Conservation (phyloP, 2,888 invertebrate genomes). For the Andrena chrysosceles region DNA sequence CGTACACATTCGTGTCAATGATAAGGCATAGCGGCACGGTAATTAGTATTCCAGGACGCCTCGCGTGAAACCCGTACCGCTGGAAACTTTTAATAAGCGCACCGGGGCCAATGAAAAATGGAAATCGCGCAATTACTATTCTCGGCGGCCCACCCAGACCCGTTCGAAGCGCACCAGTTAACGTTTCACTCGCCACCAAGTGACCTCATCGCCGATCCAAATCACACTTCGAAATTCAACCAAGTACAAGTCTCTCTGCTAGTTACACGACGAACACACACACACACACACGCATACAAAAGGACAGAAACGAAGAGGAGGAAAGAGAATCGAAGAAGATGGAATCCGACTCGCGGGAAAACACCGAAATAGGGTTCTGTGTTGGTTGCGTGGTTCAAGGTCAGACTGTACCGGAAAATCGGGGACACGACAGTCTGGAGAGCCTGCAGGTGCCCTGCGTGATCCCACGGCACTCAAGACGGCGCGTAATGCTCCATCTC, state of each 20-base stretch:
- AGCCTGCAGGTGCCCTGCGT: conserved; percentile 62
- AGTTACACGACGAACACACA: background rate
- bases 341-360: background rate
- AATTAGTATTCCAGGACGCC: conserved; percentile 62
- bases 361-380: background rate
- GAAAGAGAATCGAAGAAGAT: background rate
- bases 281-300: too few relatives aligned
- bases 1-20: conserved; percentile 54
- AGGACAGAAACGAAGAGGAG: background rate
- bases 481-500: conserved; percentile 83
- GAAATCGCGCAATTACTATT: conserved; percentile 64
- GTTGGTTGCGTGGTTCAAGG: conserved; percentile 14
- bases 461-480: conserved; percentile 77
- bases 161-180: conserved; percentile 41
- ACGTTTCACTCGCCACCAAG: conserved; percentile 37
- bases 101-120: conserved; percentile 57
- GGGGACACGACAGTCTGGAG: conserved; percentile 39
- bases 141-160: conserved; percentile 41
- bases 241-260: background rate
- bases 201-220: conserved; percentile 8
- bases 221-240: conserved; percentile 5
- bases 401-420: conserved; percentile 60
- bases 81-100: conserved; percentile 53
- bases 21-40: conserved; percentile 38
- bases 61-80: conserved; percentile 47